Conservation (phyloP, 2,888 invertebrate genomes). For the Biston betularia region DNA sequence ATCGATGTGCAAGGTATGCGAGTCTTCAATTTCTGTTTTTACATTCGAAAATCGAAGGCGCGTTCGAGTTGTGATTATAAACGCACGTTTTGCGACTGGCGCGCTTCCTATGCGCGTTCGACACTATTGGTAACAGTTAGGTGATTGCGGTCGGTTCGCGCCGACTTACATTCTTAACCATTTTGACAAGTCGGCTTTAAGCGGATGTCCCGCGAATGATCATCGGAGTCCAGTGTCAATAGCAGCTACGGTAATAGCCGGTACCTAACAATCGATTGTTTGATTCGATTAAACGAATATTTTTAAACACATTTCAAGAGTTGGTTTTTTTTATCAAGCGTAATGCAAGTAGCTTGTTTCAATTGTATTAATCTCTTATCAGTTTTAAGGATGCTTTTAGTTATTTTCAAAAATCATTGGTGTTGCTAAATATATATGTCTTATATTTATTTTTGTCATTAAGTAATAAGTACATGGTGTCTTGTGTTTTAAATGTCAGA, state of each 20-base stretch:
- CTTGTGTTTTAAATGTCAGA: no score
- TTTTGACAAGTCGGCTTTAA: conserved; percentile 67
- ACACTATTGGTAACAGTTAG: conserved; percentile 66
- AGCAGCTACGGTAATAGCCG: conserved; percentile 45
- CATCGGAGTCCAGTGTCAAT: conserved; percentile 53
- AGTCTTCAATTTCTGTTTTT: conserved; percentile 10
- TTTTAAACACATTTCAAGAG: conserved; percentile 17
- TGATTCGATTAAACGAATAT: conserved; percentile 34
- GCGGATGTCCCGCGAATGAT: conserved; percentile 65
- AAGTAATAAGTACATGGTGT: no score
- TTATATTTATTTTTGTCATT: no score
- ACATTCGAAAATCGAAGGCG: conserved; percentile 26
- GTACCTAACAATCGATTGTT: conserved; percentile 53
- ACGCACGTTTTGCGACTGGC: conserved; percentile 20
- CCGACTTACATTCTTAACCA: conserved; percentile 75
- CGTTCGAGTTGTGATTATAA: conserved; percentile 43
- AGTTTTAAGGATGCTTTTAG: not conserved
- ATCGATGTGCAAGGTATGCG: not conserved
- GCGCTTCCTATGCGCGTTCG: conserved; percentile 65
- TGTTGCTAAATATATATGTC: no score
- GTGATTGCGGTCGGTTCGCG: conserved; percentile 74
- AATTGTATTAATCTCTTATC: not conserved
- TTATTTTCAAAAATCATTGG: no score
- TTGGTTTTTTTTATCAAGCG: conserved; percentile 2
- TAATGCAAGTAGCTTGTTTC: not conserved